phyloP scores from a whole-genome alignment of 2,888 invertebrate species.

The Frankliniella intonsa region DNA sequence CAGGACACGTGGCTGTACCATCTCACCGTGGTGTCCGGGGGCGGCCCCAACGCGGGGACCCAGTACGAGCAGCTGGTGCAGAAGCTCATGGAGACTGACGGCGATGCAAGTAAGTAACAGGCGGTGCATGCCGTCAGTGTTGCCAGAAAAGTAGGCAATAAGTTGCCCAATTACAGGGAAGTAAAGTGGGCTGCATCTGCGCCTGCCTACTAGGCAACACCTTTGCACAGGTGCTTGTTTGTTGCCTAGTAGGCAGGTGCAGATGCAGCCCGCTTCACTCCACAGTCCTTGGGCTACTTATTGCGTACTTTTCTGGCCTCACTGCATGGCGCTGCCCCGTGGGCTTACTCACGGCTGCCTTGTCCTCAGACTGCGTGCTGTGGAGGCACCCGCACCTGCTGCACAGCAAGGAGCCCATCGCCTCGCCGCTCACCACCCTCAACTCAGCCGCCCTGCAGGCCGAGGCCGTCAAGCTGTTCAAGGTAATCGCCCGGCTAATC shows the following conservation, averaged over 20 bases:
- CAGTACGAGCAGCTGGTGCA: constrained; percentile 94
- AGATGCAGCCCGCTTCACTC: too few species aligned
- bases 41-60: constrained; percentile 84
- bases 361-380: constrained; percentile 66
- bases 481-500: too few species aligned
- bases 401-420: constrained; percentile 86
- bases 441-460: constrained; percentile 83
- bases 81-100: constrained; percentile 94
- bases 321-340: too few species aligned
- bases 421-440: constrained; percentile 83
- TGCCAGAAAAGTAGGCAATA: too few species aligned
- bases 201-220: too few species aligned
- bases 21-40: constrained; percentile 86
- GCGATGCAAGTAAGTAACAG: constrained; percentile 70
- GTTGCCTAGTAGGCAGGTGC: too few species aligned
- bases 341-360: constrained; percentile 13
- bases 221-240: too few species aligned
- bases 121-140: too few species aligned
- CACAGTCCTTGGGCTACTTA: too few species aligned
- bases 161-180: too few species aligned
- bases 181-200: too few species aligned
- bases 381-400: constrained; percentile 91
- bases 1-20: constrained; percentile 60
- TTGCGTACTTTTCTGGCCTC: too few species aligned
- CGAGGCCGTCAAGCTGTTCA: constrained; percentile 90